Evolutionary conservation across 2,888 invertebrate genomes (phyloP).

Genomic region (Drosophila rubida): DNA sequence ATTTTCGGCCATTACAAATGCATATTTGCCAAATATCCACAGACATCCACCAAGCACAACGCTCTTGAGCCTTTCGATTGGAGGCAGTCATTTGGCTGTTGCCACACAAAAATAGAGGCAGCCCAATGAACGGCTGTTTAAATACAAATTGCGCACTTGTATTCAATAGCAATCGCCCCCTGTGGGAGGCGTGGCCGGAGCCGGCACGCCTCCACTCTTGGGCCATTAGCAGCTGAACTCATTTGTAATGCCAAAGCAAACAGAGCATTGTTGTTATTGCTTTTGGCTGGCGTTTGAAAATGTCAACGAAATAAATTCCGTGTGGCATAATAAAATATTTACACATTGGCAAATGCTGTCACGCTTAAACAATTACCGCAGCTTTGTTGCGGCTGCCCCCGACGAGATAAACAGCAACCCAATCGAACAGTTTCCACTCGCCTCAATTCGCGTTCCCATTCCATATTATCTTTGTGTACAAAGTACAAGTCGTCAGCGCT

Average conservation of each 20-base stretch:
- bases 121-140: constrained; percentile 64
- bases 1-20: constrained; percentile 8
- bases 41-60: constrained; percentile 17
- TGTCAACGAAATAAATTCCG: constrained; percentile 66
- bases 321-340: constrained; percentile 63
- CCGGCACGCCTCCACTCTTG: constrained; percentile 31
- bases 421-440: constrained; percentile 18
- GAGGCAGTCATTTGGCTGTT: constrained; percentile 10
- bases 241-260: constrained; percentile 70
- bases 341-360: constrained; percentile 58
- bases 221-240: constrained; percentile 62
- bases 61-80: constrained; percentile 28
- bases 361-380: constrained; percentile 56
- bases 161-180: constrained; percentile 13
- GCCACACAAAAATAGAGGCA: constrained; percentile 44
- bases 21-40: neutral
- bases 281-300: constrained; percentile 45
- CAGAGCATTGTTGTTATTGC: constrained; percentile 38
- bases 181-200: too few relatives aligned
- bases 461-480: constrained; percentile 6
- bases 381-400: constrained; percentile 51
- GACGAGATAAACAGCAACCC: constrained; percentile 34
- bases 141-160: constrained; percentile 73
- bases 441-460: neutral
- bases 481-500: too few relatives aligned